Conservation (phyloP, 2,113 vertebrate species). For the Bungarus multicinctus region DNA sequence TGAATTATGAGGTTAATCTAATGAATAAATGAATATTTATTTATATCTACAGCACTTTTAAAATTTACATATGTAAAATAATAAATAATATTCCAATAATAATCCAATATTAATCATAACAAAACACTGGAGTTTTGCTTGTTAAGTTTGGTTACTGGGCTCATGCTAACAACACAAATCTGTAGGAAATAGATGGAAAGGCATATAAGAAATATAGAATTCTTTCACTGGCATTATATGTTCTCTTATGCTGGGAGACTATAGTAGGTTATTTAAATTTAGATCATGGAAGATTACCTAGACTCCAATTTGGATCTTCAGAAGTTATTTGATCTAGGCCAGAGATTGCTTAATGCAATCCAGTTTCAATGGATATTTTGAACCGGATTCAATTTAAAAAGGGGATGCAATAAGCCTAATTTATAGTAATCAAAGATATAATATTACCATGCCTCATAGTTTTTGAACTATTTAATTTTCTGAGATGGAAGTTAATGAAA, state of each 20-base stretch:
- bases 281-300: background rate
- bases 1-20: conserved; percentile 47
- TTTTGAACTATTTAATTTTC: background rate
- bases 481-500: background rate
- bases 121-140: conserved; percentile 53
- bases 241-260: background rate
- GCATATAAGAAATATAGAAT: conserved; percentile 57
- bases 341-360: background rate
- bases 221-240: conserved; percentile 59
- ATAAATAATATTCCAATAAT: conserved; percentile 43
- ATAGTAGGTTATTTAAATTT: background rate
- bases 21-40: conserved; percentile 42
- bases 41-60: background rate
- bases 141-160: conserved; percentile 29
- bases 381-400: background rate
- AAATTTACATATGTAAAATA: conserved; percentile 11
- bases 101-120: conserved; percentile 63
- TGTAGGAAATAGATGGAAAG: conserved; percentile 5
- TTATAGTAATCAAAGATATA: background rate
- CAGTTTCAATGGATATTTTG: background rate
- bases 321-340: background rate
- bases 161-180: conserved; percentile 44
- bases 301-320: background rate
- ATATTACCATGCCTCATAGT: background rate
- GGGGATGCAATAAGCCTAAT: background rate